These are phyloP conservation scores for Arothron firmamentum DNA, from an alignment of 2,113 vertebrate genomes.

Conservation along the genomic window DNA sequence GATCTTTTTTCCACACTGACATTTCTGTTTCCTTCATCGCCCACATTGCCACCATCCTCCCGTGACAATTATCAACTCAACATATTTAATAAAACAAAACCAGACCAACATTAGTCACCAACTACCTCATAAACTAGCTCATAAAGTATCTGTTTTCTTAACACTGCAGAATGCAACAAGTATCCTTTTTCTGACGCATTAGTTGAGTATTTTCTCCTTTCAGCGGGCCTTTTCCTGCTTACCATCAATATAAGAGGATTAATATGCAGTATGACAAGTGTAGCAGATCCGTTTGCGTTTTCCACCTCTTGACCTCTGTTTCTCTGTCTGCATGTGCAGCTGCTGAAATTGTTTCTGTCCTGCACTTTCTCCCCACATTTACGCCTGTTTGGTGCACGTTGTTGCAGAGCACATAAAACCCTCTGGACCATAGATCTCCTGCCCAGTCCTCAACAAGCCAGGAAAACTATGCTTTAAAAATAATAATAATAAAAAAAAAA, in stretches of 20 bases:
- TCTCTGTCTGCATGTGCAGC: constrained; percentile 8
- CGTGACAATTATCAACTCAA: too few species aligned
- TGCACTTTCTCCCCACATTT: constrained; percentile 4
- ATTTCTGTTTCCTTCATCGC: too few species aligned
- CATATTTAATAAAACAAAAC: too few species aligned
- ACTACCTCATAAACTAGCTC: not conserved
- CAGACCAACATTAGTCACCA: too few species aligned
- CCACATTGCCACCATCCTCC: too few species aligned
- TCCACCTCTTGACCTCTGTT: not conserved
- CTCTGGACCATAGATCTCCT: constrained; percentile 40
- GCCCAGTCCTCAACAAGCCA: constrained; percentile 36
- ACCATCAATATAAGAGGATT: not conserved
- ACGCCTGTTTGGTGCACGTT: constrained; percentile 6
- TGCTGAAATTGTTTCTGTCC: constrained; percentile 22
- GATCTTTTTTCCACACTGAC: too few species aligned
- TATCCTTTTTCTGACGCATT: too few species aligned
- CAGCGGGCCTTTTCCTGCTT: not conserved
- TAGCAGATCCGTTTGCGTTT: not conserved
- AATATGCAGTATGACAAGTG: not conserved
- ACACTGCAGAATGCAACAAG: too few species aligned
- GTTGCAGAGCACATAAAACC: constrained; percentile 26
- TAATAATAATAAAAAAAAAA: too few species aligned
- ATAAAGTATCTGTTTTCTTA: too few species aligned
- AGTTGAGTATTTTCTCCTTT: not conserved
- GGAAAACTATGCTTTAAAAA: constrained; percentile 49